phyloP scores from a whole-genome alignment of 2,888 invertebrate genomes.

The Nemoura dubitans region DNA sequence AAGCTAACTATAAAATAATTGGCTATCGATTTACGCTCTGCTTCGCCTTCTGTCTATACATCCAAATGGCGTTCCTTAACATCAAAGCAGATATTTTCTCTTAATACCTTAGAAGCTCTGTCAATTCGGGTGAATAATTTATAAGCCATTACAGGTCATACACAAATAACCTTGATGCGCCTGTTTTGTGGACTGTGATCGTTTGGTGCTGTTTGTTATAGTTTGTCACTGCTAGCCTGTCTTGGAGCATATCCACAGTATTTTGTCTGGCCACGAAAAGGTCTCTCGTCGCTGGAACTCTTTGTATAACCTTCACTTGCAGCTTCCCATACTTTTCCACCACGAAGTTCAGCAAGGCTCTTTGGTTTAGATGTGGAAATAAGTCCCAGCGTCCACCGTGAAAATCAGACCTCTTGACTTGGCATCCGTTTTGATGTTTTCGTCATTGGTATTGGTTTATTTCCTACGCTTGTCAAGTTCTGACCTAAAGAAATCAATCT shows the following conservation, averaged over 20 bases:
- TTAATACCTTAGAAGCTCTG: not conserved
- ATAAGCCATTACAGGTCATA: not conserved
- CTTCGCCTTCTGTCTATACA: not conserved
- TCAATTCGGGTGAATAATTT: not conserved
- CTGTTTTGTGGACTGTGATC: not conserved
- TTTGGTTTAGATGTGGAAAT: not conserved
- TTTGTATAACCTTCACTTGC: no score
- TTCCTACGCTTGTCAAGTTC: not conserved
- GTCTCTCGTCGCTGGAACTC: not conserved
- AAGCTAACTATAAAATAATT: constrained; percentile 12
- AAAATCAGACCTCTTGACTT: not conserved
- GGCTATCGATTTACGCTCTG: not conserved
- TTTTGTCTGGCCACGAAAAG: not conserved
- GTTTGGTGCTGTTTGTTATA: not conserved
- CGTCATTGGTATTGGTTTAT: not conserved
- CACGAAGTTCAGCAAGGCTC: not conserved
- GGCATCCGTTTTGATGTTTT: not conserved
- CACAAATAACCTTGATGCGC: not conserved
- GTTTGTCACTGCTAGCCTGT: no score
- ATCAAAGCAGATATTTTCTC: not conserved
- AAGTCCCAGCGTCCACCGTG: not conserved
- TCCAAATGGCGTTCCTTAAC: not conserved
- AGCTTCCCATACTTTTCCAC: not conserved
- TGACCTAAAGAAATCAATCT: not conserved
- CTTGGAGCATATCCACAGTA: no score